These are phyloP conservation scores for Gastrophryne carolinensis DNA, from an alignment of 2,797 vertebrate species.

Conservation along the genomic window DNA sequence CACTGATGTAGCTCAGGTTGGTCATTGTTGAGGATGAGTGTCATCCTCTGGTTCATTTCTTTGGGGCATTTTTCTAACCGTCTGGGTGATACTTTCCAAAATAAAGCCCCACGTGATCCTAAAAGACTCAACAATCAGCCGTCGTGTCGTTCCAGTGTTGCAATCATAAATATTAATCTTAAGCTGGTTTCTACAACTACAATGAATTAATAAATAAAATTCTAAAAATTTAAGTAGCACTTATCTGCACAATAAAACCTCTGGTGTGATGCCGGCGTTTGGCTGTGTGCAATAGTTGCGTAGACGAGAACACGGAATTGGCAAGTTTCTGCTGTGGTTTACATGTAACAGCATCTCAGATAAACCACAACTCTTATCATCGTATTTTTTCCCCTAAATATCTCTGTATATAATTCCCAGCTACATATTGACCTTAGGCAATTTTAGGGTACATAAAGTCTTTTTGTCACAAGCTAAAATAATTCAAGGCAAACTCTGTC, in stretches of 20 bases:
- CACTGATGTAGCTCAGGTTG: too few species aligned
- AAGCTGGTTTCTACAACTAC: background rate
- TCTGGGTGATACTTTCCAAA: too few species aligned
- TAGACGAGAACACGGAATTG: constrained; percentile 51
- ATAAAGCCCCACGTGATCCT: too few species aligned
- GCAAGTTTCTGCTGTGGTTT: background rate
- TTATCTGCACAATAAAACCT: constrained; percentile 5
- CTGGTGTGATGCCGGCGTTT: background rate
- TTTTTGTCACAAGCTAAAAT: too few species aligned
- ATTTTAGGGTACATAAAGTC: too few species aligned
- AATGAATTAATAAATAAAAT: background rate
- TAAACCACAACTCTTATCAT: background rate
- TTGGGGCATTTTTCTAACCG: too few species aligned
- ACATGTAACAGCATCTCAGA: background rate
- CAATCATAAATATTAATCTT: too few species aligned
- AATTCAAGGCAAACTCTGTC: too few species aligned
- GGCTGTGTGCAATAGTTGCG: constrained; percentile 55
- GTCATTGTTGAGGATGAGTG: too few species aligned
- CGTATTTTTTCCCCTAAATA: background rate
- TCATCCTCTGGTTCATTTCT: too few species aligned
- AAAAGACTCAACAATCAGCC: background rate
- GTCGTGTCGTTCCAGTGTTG: background rate
- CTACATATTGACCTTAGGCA: background rate
- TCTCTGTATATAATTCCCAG: constrained; percentile 8
- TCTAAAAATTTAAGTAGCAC: background rate